Percentiles rank a stretch among this genome's conserved stretches.
Evolutionary conservation across 2,113 vertebrate genomes (phyloP).

Genomic region (Hypocryptadius cinnamomeus): DNA sequence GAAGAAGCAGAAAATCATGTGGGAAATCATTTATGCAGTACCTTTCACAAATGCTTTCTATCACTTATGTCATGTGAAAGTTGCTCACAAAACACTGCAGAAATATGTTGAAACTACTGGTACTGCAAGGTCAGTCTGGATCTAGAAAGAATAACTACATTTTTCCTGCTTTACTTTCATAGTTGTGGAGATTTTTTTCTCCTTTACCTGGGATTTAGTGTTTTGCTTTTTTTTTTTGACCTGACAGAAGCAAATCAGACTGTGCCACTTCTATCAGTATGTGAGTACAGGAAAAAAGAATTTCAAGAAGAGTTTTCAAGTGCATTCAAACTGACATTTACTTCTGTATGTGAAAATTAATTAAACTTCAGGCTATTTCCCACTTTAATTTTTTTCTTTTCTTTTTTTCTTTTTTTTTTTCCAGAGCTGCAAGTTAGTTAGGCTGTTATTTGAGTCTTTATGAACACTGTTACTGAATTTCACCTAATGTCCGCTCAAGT

Average conservation of each 20-base stretch:
- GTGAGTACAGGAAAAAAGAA: neutral
- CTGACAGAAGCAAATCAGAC: neutral
- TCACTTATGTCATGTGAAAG: neutral
- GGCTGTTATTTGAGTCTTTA: neutral
- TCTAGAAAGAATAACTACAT: neutral
- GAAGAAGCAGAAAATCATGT: neutral
- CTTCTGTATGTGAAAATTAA: neutral
- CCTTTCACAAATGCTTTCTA: neutral
- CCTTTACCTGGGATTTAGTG: neutral
- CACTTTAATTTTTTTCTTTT: fast-evolving
- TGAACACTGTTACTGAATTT: neutral
- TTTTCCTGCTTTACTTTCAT: neutral
- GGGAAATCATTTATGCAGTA: neutral
- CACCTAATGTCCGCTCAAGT: neutral
- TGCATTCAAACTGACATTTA: neutral
- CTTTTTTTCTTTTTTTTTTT: neutral
- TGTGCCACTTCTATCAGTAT: neutral
- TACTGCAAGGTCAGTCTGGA: neutral
- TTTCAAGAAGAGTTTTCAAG: neutral
- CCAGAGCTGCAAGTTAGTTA: neutral
- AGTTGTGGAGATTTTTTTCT: neutral
- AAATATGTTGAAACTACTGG: neutral
- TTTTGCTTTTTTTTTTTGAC: neutral
- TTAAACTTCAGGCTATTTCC: neutral
- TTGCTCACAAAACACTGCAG: neutral